Percentiles rank a stretch among this genome's conserved stretches.
Evolutionary conservation across 2,888 invertebrate species (phyloP).

Genomic region (Margaritifera margaritifera): DNA sequence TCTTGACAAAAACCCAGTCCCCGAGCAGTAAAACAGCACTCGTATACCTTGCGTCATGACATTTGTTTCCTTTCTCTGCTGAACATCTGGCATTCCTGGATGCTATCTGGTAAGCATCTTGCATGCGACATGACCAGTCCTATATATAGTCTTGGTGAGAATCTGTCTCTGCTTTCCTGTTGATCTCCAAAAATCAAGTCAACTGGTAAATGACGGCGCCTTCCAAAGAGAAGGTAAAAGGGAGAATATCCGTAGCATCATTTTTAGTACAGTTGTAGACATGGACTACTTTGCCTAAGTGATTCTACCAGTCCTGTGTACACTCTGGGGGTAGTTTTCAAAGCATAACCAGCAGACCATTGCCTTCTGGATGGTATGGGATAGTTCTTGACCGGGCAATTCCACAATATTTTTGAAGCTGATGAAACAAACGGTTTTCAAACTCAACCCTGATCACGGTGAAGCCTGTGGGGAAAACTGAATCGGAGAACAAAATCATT

Average conservation of each 20-base stretch:
- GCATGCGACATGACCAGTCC: too few relatives aligned
- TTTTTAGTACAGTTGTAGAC: conserved; percentile 19
- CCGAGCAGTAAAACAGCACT: conserved; percentile 10
- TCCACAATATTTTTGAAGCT: conserved; percentile 12
- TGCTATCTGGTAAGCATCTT: too few relatives aligned
- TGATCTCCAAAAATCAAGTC: conserved; percentile 13
- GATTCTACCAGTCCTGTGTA: conserved; percentile 23
- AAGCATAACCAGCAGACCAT: conserved; percentile 6
- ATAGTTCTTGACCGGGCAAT: conserved; percentile 17
- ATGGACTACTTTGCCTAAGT: conserved; percentile 21
- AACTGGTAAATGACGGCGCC: conserved; percentile 7
- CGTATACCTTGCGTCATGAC: background rate
- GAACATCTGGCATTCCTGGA: too few relatives aligned
- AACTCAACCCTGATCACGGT: conserved; percentile 33
- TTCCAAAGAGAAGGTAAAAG: conserved; percentile 11
- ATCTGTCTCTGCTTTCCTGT: background rate
- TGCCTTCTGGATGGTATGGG: conserved; percentile 16
- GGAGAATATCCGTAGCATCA: conserved; percentile 18
- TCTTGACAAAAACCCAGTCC: conserved; percentile 20
- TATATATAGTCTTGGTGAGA: background rate
- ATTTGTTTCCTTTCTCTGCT: background rate
- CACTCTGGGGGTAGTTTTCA: conserved; percentile 6
- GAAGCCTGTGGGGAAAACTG: conserved; percentile 24
- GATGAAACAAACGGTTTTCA: conserved; percentile 26
- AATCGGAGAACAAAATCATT: conserved; percentile 22